phyloP scores from a whole-genome alignment of 2,797 vertebrate genomes.

The Mormyrops boulengeri region DNA sequence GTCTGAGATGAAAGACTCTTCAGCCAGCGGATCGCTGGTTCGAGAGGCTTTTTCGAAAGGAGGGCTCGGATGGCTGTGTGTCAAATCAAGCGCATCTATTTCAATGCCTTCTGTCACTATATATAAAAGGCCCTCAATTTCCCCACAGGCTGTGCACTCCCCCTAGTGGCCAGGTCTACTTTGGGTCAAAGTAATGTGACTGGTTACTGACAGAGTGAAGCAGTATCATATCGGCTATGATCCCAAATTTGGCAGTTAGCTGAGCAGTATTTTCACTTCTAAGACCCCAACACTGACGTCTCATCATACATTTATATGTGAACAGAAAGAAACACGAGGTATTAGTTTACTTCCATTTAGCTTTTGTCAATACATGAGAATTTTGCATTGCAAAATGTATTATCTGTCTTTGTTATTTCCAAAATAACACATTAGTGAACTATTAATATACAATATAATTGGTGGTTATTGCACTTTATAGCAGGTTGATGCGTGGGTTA shows the following conservation, averaged over 20 bases:
- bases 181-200: neutral
- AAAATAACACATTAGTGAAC: neutral
- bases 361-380: neutral
- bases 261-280: neutral
- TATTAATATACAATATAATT: neutral
- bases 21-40: neutral
- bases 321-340: neutral
- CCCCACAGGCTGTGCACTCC: neutral
- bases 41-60: neutral
- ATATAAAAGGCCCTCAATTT: neutral
- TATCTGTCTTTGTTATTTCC: neutral
- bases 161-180: slow-evolving; percentile 7
- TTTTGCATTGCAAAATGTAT: neutral
- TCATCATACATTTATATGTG: neutral
- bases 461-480: neutral
- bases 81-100: neutral
- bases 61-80: neutral
- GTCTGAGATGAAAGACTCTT: neutral
- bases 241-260: neutral
- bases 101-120: slow-evolving; percentile 2
- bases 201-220: neutral
- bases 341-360: neutral
- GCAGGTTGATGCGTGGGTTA: neutral
- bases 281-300: neutral
- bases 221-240: neutral